Evolutionary conservation across 2,113 vertebrate genomes (phyloP), one percentile per base, ranked within the genome.

Genomic region (Phylloscopus whistleri): DNA sequence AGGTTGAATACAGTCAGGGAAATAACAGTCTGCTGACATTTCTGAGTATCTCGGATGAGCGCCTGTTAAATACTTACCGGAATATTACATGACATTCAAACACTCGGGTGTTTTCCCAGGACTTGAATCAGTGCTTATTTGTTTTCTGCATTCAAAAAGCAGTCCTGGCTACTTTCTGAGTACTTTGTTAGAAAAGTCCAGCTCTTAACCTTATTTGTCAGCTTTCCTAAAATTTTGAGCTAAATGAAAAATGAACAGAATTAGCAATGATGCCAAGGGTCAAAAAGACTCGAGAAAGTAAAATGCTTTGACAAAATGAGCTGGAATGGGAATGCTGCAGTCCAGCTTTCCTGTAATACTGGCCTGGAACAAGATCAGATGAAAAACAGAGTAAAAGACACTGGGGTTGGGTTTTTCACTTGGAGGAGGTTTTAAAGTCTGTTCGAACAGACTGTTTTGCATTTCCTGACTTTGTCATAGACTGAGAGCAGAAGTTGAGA

Each of bases 1-100:
- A 4, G 0, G 11, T 69, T 86, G 72, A 86, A 72, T 73, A 30
- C 5, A 66, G 16, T 26, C 55, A 83, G 72, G 60, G 68, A 46
- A 86, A 62, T 20, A 72, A 33, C 7, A 78, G 41, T 30, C 62
- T 76, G 30, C 41, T 95, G 44, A 84, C 67, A 75, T 70, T 92
- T 90, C 80, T 84, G 86, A 90, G 60, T 80, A 74, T 92, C 56
- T 48, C 62, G 78, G 89, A 59, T 78, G 87, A 93, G 52, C 48
- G 24, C 9, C 46, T 70, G 46, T 67, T 51, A 84, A 90, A 93
- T n/a, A 33, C 64, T 76, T 69, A 52, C 2, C 46, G 37, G 41
- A 52, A 37, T n/a, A 84, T 84, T 84, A 46, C 37, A 41, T 41
- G 68, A 68, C 56, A 82, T 78, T 77, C 41, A 31, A 64, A 75